Evolutionary conservation across 2,113 vertebrate species (phyloP).

Genomic region (Alosa alosa): DNA sequence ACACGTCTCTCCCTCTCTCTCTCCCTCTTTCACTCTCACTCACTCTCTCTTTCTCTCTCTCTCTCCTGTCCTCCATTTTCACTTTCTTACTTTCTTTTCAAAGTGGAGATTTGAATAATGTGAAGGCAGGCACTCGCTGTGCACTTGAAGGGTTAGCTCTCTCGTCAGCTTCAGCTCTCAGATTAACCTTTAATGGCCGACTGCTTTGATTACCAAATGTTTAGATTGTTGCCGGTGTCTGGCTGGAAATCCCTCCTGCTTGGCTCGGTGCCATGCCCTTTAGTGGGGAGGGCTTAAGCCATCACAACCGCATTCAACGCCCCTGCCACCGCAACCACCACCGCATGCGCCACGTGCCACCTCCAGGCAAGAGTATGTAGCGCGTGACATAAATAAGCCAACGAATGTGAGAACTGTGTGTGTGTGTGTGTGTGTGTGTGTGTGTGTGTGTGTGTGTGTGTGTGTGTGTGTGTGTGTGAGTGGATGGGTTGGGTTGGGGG

Average conservation of each 20-base stretch:
- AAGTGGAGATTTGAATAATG: background rate
- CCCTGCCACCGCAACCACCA: background rate
- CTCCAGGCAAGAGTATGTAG: background rate
- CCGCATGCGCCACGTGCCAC: background rate
- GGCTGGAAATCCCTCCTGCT: background rate
- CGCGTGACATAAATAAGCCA: background rate
- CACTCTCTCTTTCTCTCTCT: background rate
- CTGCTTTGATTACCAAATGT: slow-evolving; percentile 10
- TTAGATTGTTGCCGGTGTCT: slow-evolving; percentile 35
- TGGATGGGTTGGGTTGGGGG: background rate
- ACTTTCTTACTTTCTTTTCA: background rate
- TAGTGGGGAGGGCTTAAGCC: slow-evolving; percentile 20
- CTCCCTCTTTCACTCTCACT: background rate
- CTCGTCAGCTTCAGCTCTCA: slow-evolving; percentile 26
- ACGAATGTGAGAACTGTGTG: background rate
- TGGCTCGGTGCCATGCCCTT: slow-evolving; percentile 36
- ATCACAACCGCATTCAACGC: background rate
- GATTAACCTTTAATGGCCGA: slow-evolving; percentile 31
- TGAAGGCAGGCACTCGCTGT: background rate
- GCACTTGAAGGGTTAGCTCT: background rate
- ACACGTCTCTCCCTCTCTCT: background rate
- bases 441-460: background rate
- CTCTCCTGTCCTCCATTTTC: background rate
- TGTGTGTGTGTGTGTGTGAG: background rate
- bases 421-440: background rate